A percentile compares a stretch with the other conserved stretches of the same genome.
Evolutionary conservation across 2,797 vertebrate species (phyloP).

Genomic region (Coccyzus lansbergi): DNA sequence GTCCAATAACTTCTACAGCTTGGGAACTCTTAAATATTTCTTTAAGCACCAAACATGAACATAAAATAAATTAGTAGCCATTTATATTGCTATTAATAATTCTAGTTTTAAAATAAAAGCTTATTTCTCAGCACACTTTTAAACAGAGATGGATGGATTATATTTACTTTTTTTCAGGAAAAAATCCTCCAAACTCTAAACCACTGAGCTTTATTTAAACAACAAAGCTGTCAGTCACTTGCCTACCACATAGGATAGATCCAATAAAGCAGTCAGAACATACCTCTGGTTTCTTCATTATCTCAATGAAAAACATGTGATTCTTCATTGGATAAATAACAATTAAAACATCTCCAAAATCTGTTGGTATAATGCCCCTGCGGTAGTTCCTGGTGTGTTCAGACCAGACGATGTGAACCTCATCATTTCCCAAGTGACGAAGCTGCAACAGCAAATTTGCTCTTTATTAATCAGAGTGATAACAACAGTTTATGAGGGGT

Average conservation of each 20-base stretch:
- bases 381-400: constrained; percentile 97
- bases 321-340: constrained; percentile 98
- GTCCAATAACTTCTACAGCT: not conserved
- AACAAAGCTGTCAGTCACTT: not conserved
- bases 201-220: not conserved
- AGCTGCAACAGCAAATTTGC: constrained; percentile 85
- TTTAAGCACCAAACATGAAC: not conserved
- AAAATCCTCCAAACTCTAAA: not conserved
- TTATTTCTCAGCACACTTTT: not conserved
- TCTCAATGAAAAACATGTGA: constrained; percentile 95
- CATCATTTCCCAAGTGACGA: constrained; percentile 98
- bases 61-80: not conserved
- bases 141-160: not conserved
- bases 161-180: not conserved
- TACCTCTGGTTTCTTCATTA: constrained; percentile 97
- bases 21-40: not conserved
- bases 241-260: not conserved
- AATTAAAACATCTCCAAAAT: constrained; percentile 96
- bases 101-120: not conserved
- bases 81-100: not conserved
- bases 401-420: constrained; percentile 98
- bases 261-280: not conserved
- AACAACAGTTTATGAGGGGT: constrained; percentile 71
- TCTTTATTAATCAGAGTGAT: constrained; percentile 77
- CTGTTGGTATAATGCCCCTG: constrained; percentile 95